Base-by-base conservation (phyloP, 2,797 vertebrate species). In the Emys orbicularis region DNA sequence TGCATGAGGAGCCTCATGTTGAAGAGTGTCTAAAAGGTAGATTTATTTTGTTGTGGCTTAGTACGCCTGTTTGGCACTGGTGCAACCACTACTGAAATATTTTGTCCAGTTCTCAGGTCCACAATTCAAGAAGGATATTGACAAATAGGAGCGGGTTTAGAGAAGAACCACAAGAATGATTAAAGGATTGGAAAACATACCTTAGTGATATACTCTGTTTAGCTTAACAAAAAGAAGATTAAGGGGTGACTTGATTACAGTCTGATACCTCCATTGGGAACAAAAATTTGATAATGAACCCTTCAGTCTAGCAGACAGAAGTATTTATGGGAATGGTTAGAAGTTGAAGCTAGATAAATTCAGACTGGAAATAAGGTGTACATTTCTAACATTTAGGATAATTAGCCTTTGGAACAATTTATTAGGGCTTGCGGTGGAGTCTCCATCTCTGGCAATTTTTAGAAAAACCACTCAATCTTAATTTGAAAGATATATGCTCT, bases 21-120 rank as follows among this genome's bases (percentile, higher is more conserved):
- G 59, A 95, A 81, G 92, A 96, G 44, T 61, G 89, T 87, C 76
- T 72, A 86, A 96, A 97, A 97, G 97, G 97, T 98, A 87, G 84
- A 96, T 79, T 77, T 53, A 87, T 16, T 34, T 41, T 41, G 68
- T 72, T 23, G n/a, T 72, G 37, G 8, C 37, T 72, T 37, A 41
- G 68, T 72, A 72, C 5, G 5, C 10, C 19, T 72, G 37, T 41
- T 72, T 41, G 37, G n/a, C 37, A 72, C 8, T 72, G 5, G 34
- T 72, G 37, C 68, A 72, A 12, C 8, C 68, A 25, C 37, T 72
- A 6, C 21, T 41, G 37, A 72, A 72, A 72, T 72, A 41, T 11
- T 72, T 72, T 72, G 68, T 72, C 11, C 68, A 72, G 10, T 72
- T 72, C 37, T 72, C 68, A 72, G 68, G 21, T 72, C n/a, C 68